phyloP scores from a whole-genome alignment of 2,888 invertebrate species.

The Abrostola tripartita region DNA sequence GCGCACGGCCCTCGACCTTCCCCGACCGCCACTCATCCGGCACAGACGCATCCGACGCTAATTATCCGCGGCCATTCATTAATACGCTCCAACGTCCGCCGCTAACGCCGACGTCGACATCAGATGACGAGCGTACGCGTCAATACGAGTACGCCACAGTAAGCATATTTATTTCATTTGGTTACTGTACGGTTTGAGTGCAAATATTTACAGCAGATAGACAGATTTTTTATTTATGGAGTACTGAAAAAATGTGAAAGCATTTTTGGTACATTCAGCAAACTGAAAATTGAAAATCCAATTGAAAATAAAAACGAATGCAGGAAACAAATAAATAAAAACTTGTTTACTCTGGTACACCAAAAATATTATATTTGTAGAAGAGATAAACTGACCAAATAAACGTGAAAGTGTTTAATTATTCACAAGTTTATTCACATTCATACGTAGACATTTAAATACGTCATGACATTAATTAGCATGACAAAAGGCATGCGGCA shows the following conservation, averaged over 20 bases:
- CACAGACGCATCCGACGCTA: constrained; percentile 26
- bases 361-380: too few species aligned
- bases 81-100: neutral
- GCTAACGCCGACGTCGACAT: neutral
- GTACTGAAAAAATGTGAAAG: neutral
- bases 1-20: constrained; percentile 31
- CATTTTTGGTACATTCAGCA: neutral
- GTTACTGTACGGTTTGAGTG: neutral
- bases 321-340: neutral
- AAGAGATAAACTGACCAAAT: neutral
- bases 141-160: neutral
- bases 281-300: neutral
- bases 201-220: neutral
- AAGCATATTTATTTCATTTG: neutral
- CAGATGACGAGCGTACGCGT: neutral
- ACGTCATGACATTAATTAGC: constrained; percentile 14
- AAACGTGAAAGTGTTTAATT: constrained; percentile 21
- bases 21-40: constrained; percentile 4
- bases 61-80: constrained; percentile 36
- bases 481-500: neutral
- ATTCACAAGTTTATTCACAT: constrained; percentile 3
- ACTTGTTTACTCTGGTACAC: neutral
- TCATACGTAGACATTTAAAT: neutral
- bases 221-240: neutral
- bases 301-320: neutral